phyloP scores from a whole-genome alignment of 2,888 invertebrate genomes.

The Drosophila aldrichi region DNA sequence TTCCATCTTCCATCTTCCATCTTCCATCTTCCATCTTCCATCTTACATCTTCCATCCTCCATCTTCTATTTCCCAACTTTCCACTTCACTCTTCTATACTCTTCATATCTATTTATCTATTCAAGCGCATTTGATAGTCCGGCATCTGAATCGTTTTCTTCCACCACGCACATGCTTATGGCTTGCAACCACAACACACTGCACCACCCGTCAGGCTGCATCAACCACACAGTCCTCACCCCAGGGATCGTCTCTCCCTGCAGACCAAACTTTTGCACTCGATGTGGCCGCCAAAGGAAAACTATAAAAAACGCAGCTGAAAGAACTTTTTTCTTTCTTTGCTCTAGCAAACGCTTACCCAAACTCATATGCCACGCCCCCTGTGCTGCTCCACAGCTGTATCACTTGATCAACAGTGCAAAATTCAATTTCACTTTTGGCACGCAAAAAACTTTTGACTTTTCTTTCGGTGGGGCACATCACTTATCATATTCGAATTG shows the following conservation, averaged over 20 bases:
- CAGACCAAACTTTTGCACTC: constrained; percentile 59
- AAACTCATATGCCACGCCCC: constrained; percentile 35
- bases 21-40: background rate
- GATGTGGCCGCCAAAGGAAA: constrained; percentile 29
- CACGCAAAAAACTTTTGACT: constrained; percentile 45
- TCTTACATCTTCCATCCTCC: background rate
- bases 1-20: background rate
- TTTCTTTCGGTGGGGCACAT: constrained; percentile 36
- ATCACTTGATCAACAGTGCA: constrained; percentile 72
- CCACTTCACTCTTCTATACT: background rate
- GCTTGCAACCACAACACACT: constrained; percentile 14
- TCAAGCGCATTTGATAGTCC: background rate
- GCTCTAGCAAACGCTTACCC: constrained; percentile 51
- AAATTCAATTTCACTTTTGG: constrained; percentile 79
- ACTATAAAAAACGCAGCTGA: constrained; percentile 18
- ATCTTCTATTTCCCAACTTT: background rate
- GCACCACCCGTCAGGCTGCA: background rate
- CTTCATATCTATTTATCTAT: background rate
- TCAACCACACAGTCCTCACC: constrained; percentile 1
- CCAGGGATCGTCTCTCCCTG: background rate
- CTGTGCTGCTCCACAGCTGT: constrained; percentile 24
- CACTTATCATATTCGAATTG: constrained; percentile 75
- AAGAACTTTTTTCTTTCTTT: constrained; percentile 19
- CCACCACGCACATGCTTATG: constrained; percentile 27
- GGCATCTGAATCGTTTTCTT: background rate